A percentile compares a stretch with the other conserved stretches of the same genome.
Conservation (phyloP, 2,888 invertebrate genomes). For the Theretra japonica region DNA sequence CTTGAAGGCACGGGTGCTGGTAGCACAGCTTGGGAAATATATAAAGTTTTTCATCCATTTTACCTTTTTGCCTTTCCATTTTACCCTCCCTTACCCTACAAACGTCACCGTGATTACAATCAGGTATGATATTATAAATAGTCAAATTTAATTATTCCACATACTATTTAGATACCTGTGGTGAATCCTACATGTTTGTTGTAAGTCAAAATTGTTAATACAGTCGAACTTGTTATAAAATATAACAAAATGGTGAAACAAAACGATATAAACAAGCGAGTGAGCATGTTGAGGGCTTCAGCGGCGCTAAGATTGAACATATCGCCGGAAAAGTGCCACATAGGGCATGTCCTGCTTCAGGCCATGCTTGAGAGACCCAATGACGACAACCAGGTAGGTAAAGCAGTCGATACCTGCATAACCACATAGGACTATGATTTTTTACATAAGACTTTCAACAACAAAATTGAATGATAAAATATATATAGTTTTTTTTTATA, state of each 20-base stretch:
- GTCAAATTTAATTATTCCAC: neutral
- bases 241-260: conserved; percentile 45
- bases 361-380: conserved; percentile 53
- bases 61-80: no score
- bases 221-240: neutral
- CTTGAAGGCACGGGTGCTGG: no score
- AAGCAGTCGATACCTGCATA: no score
- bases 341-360: conserved; percentile 58
- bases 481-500: no score
- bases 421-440: no score
- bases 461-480: no score
- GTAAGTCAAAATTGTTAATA: neutral
- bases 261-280: conserved; percentile 50
- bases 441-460: no score
- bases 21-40: no score
- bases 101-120: neutral
- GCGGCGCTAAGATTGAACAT: conserved; percentile 34
- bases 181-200: neutral
- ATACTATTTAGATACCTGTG: neutral
- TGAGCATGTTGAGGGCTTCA: neutral
- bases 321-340: conserved; percentile 52
- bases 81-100: no score
- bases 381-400: conserved; percentile 50
- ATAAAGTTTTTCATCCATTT: no score
- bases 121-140: neutral